Evolutionary conservation across 2,888 invertebrate genomes (phyloP), one percentile per base, ranked within the genome.

Genomic region (Parthenolecanium corni): DNA sequence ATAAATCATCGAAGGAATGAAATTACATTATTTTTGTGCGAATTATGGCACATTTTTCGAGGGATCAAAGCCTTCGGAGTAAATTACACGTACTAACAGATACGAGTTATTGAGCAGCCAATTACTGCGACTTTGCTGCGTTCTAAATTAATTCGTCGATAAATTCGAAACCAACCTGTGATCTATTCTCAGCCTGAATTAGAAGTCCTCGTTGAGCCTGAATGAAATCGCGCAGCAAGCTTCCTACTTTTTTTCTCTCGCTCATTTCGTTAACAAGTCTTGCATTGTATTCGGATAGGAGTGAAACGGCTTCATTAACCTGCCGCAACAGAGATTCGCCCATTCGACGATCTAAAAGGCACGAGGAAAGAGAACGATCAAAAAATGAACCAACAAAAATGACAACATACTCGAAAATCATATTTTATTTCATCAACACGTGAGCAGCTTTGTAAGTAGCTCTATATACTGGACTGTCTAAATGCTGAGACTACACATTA

Each of bases 251-350:
- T 71, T 89, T 84, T 65, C 95, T 79, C 71, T 91, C 89, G 70
- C 93, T 93, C 80, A 96, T 80, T 76, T 96, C 96, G 21, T 83
- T 82, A 11, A 85, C 80, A 14, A 96, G 78, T 69, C 95, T 79
- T 65, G 82, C 78, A 73, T 96, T 96, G 73, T 97, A 96, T 64
- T 92, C 89, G 18, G 87, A 86, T 51, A 96, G 76, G 62, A 96
- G 75, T 58, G 83, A 80, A 61, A 89, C 86, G 0, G 96, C 95
- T 64, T 91, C 90, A 70, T 89, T 89, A 9, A 95, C 94, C 72
- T 90, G 82, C 1, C 79, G 77, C 66, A 86, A 85, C 57, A 95
- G 76, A 68, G 83, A 82, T 70, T 86, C 79, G 1, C 89, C 90
- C 14, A 85, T 82, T 69, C 85, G 84, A 72, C 86, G 85, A 74